phyloP scores from a whole-genome alignment of 2,113 vertebrate genomes.

The Mastomys natalensis region DNA sequence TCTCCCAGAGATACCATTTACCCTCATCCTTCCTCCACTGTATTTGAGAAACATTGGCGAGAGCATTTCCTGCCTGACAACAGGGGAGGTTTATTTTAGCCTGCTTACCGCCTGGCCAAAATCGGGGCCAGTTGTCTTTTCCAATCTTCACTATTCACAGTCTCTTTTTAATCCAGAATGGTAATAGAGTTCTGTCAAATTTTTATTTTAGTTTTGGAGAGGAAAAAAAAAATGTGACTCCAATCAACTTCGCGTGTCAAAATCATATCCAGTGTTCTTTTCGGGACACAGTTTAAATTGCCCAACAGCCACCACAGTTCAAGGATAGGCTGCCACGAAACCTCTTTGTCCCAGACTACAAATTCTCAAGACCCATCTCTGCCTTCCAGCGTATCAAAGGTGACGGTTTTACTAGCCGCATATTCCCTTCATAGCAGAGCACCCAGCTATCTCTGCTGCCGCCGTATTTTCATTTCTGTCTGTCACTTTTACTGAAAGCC shows the following conservation, averaged over 20 bases:
- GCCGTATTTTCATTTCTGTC: neutral
- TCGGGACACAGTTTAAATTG: neutral
- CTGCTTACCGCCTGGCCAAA: neutral
- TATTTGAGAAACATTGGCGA: neutral
- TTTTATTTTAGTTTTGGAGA: constrained; percentile 31
- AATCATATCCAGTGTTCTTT: constrained; percentile 3
- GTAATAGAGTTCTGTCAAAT: constrained; percentile 55
- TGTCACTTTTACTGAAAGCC: constrained; percentile 11
- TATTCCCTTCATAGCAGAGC: neutral
- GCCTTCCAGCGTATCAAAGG: neutral
- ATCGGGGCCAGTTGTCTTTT: neutral
- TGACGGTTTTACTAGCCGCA: neutral
- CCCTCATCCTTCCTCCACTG: neutral
- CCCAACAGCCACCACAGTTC: neutral
- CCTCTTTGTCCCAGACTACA: neutral
- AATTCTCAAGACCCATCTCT: neutral
- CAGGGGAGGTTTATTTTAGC: neutral
- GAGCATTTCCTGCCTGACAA: neutral
- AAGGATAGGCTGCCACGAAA: neutral
- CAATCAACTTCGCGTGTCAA: constrained; percentile 32
- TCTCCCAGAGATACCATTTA: neutral
- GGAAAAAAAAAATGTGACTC: constrained; percentile 34
- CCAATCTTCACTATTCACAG: constrained; percentile 6
- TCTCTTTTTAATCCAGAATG: constrained; percentile 39
- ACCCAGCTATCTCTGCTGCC: neutral